Base-by-base conservation (phyloP, 2,797 vertebrate species). In the Craterocephalus amniculus region DNA sequence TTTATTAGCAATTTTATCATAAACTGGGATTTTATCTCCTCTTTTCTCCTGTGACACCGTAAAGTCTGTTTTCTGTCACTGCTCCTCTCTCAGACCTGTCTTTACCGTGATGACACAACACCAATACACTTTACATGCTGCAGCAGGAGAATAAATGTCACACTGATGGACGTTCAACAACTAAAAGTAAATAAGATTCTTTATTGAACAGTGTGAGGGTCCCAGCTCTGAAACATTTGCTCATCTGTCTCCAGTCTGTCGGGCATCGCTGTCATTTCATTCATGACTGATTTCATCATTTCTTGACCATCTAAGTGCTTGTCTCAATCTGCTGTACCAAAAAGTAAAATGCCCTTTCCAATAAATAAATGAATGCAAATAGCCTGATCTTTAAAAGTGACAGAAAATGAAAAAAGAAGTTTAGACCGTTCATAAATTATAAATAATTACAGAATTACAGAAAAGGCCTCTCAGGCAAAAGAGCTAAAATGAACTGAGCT, bases 91-190 rank as follows among this genome's bases (percentile, higher is more conserved):
- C 32, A 38, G 34, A 38, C 14, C 35, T 3, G 20, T 31, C 63
- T 58, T n/a, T 11, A 16, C 13, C 34, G n/a, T 10, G 51, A 66
- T 62, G 74, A 74, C 49, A 76, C 2, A 40, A 45, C 49, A 63
- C 31, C 68, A 72, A 82, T 69, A 63, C 31, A 31, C 29, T 34
- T 14, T 60, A 74, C 67, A 68, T 36, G 22, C 62, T 60, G 57
- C 29, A 3, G 38, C 38, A 68, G 60, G 70, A 31, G 64, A 79
- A 77, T 80, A 66, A 80, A 83, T 62, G 60, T 78, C 84, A 81
- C 65, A 10, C 24, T 84, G 73, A 83, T 82, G 62, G 74, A 81
- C 16, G 34, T 43, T 67, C 24, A 69, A n/a, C 29, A 49, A 58
- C 66, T 26, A 74, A 58, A 70, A 55, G 56, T 67, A 63, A 76